Percentiles rank a stretch among this genome's conserved stretches.
phyloP scores from a whole-genome alignment of 1,140 invertebrate genomes.

The Neuroterus valhalla region DNA sequence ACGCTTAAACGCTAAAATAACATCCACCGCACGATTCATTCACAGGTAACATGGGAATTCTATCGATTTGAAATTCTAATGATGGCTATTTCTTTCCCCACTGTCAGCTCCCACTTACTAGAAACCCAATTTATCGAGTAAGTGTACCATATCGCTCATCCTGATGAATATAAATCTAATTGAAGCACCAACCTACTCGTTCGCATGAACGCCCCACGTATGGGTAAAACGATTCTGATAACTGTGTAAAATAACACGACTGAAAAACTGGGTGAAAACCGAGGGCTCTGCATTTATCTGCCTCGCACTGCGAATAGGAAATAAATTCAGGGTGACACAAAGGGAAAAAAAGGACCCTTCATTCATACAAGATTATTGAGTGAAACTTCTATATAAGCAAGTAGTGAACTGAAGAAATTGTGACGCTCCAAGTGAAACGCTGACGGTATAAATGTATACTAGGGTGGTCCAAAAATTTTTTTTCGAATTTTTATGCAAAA shows the following conservation, averaged over 20 bases:
- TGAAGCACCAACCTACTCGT: not conserved
- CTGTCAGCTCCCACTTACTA: slow-evolving; percentile 27
- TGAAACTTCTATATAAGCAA: too few species aligned
- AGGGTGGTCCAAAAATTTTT: too few species aligned
- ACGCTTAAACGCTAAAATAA: not conserved
- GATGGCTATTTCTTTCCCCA: slow-evolving; percentile 20
- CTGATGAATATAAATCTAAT: slow-evolving; percentile 47
- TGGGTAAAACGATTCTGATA: not conserved
- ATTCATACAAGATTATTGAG: too few species aligned
- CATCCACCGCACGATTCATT: slow-evolving; percentile 19
- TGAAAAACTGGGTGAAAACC: not conserved
- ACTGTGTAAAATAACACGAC: not conserved
- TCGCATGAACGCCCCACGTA: not conserved
- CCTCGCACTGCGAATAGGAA: not conserved
- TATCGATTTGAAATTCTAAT: slow-evolving; percentile 53
- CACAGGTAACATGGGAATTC: slow-evolving; percentile 9
- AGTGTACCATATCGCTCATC: slow-evolving; percentile 38
- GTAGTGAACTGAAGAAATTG: too few species aligned
- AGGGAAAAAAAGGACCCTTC: too few species aligned
- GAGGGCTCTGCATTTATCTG: not conserved
- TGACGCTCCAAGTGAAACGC: too few species aligned
- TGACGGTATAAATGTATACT: too few species aligned
- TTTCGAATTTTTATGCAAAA: too few species aligned
- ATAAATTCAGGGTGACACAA: too few species aligned
- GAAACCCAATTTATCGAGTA: slow-evolving; percentile 46